Evolutionary conservation across 2,797 vertebrate genomes (phyloP).

Genomic region (Fringilla coelebs): DNA sequence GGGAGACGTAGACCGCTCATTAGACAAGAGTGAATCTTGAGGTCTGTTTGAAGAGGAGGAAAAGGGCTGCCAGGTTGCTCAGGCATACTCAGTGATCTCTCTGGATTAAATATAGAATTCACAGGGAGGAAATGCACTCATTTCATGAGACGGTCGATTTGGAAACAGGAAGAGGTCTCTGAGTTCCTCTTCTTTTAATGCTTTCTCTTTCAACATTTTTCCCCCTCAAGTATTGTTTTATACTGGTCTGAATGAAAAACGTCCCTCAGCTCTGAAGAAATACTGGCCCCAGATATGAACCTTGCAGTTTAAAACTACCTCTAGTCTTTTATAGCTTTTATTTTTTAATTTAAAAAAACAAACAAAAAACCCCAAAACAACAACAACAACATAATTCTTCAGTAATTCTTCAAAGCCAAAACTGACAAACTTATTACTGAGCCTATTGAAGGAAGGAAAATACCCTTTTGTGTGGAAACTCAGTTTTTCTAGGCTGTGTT

Average conservation of each 20-base stretch:
- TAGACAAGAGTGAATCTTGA: conserved; percentile 37
- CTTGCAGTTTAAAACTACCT: conserved; percentile 33
- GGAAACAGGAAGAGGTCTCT: conserved; percentile 53
- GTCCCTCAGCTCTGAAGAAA: conserved; percentile 21
- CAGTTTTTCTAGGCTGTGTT: neutral
- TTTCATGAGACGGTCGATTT: conserved; percentile 50
- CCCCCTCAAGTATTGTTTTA: conserved; percentile 53
- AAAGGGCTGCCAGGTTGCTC: conserved; percentile 36
- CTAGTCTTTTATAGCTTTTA: conserved; percentile 10
- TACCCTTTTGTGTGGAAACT: neutral
- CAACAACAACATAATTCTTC: neutral
- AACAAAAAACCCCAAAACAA: neutral
- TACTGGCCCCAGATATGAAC: conserved; percentile 20
- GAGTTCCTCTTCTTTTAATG: conserved; percentile 62
- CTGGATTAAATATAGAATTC: conserved; percentile 56
- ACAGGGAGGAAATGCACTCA: conserved; percentile 42
- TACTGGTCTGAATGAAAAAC: conserved; percentile 39
- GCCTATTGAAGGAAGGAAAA: neutral
- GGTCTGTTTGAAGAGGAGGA: conserved; percentile 55
- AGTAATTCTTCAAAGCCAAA: conserved; percentile 50
- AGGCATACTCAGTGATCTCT: conserved; percentile 40
- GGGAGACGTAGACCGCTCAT: conserved; percentile 1
- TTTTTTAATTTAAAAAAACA: neutral
- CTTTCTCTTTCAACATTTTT: conserved; percentile 59
- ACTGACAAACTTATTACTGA: conserved; percentile 2